Conservation (phyloP, 2,797 vertebrate genomes). For the Chiloscyllium punctatum region DNA sequence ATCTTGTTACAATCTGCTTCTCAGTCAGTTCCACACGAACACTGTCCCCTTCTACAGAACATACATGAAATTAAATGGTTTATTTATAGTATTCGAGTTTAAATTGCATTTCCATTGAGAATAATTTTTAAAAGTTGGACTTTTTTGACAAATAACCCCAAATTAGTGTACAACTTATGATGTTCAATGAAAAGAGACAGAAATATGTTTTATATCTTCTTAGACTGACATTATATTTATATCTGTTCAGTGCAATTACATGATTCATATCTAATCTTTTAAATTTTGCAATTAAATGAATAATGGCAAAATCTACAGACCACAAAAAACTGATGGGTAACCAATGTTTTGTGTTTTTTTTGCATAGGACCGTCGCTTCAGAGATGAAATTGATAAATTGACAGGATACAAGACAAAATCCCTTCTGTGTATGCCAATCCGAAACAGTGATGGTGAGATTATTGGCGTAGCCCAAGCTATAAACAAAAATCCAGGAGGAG, state of each 20-base stretch:
- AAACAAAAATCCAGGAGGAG: conserved; percentile 86
- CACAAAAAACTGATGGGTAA: neutral
- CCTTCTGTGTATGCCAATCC: conserved; percentile 91
- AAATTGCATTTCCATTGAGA: neutral
- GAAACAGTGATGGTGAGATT: conserved; percentile 88
- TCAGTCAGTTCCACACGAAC: neutral
- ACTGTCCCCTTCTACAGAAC: neutral
- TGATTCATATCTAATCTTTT: neutral
- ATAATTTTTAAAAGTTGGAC: neutral
- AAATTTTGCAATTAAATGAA: neutral
- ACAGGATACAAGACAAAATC: conserved; percentile 98
- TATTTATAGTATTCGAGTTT: neutral
- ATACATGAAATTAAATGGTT: neutral
- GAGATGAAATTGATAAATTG: conserved; percentile 96
- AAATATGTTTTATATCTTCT: neutral
- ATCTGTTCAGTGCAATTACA: neutral
- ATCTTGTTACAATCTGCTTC: neutral
- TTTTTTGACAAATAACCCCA: neutral
- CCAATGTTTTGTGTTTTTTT: conserved; percentile 9
- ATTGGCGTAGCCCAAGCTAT: conserved; percentile 95
- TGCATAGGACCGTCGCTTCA: conserved; percentile 87
- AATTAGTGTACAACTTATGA: neutral
- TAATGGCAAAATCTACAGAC: neutral
- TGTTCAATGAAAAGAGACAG: neutral
- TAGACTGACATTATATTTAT: neutral